Evolutionary conservation across 2,113 vertebrate genomes (phyloP).

Genomic region (Nematolebias whitei): DNA sequence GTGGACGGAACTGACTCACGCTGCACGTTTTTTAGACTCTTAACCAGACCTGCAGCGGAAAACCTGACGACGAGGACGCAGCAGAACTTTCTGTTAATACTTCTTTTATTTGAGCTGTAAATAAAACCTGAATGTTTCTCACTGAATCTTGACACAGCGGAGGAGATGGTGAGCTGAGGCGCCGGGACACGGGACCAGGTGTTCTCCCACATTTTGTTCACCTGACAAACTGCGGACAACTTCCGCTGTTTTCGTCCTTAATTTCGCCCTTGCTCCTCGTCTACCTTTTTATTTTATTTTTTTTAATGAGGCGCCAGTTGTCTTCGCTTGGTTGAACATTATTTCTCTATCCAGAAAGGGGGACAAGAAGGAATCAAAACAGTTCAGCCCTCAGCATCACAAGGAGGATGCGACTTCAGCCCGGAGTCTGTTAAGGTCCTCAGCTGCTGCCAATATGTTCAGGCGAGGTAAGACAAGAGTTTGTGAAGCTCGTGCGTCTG

Average conservation of each 20-base stretch:
- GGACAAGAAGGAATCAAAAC: conserved; percentile 46
- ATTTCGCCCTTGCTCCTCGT: conserved; percentile 4
- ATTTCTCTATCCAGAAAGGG: conserved; percentile 28
- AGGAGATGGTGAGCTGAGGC: conserved; percentile 53
- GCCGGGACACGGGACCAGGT: conserved; percentile 33
- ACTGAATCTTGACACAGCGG: conserved; percentile 28
- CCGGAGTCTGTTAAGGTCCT: conserved; percentile 57
- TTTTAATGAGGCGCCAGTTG: no score
- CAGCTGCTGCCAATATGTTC: conserved; percentile 75
- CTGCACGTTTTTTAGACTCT: conserved; percentile 24
- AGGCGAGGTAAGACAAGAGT: conserved; percentile 66
- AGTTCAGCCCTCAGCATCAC: conserved; percentile 12
- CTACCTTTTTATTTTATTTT: neutral
- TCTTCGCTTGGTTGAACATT: no score
- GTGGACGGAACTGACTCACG: conserved; percentile 51
- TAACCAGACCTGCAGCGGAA: conserved; percentile 46
- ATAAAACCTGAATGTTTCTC: conserved; percentile 24
- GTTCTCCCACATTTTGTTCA: neutral
- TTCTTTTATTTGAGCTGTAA: no score
- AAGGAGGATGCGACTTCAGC: conserved; percentile 68
- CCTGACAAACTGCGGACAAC: conserved; percentile 27
- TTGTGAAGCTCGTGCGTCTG: neutral
- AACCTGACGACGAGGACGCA: conserved; percentile 11
- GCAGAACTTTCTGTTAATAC: conserved; percentile 55
- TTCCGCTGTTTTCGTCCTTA: conserved; percentile 31